phyloP scores from a whole-genome alignment of 2,113 vertebrate genomes.

The Ptilonorhynchus violaceus region DNA sequence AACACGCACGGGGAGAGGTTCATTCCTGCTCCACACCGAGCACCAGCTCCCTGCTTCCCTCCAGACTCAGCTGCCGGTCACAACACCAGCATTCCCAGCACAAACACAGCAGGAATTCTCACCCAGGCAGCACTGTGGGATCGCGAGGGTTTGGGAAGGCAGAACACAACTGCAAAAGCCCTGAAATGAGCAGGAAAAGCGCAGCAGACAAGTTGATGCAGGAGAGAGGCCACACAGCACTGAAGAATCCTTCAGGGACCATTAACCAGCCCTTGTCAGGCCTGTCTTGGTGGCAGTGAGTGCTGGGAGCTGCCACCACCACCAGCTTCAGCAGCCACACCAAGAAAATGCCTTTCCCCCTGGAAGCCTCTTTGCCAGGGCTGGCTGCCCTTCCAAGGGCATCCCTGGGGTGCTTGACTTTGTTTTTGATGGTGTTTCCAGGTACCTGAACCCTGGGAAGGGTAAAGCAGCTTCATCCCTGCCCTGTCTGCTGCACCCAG shows the following conservation, averaged over 20 bases:
- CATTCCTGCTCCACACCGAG: rapidly evolving
- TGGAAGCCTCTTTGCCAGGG: neutral
- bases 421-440: neutral
- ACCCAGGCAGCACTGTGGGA: rapidly evolving
- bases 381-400: neutral
- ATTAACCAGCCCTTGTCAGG: neutral
- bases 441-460: neutral
- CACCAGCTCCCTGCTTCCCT: neutral
- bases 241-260: neutral
- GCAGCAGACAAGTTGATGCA: neutral
- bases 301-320: neutral
- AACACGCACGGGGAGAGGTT: neutral
- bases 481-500: neutral
- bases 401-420: neutral
- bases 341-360: neutral
- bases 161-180: neutral
- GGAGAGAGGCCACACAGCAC: neutral
- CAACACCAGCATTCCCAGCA: rapidly evolving
- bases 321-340: neutral
- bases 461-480: neutral
- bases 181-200: neutral
- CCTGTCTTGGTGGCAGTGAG: neutral
- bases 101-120: neutral
- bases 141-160: neutral
- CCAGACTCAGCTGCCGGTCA: neutral